Percentiles rank a stretch among this genome's conserved stretches.
Evolutionary conservation across 2,797 vertebrate species (phyloP).

Genomic region (Xiphophorus birchmanni): DNA sequence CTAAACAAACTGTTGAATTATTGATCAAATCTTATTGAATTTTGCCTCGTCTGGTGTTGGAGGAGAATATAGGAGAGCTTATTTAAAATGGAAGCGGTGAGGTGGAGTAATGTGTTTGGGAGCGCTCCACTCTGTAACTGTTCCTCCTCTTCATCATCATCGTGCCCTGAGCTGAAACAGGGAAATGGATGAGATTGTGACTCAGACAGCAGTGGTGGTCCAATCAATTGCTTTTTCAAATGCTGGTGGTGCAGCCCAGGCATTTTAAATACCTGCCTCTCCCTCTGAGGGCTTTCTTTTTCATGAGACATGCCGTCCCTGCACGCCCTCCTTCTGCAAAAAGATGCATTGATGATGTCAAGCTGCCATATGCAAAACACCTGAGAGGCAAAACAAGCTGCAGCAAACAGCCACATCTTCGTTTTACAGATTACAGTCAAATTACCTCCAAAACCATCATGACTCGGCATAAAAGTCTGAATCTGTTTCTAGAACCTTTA

Average conservation of each 20-base stretch:
- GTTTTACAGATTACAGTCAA: slow-evolving; percentile 35
- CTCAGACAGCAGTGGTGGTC: slow-evolving; percentile 50
- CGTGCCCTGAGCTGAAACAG: slow-evolving; percentile 32
- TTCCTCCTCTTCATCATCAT: slow-evolving; percentile 51
- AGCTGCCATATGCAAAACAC: slow-evolving; percentile 56
- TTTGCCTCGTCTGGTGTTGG: background rate
- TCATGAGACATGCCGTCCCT: slow-evolving; percentile 22
- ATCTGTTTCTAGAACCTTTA: background rate
- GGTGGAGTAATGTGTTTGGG: slow-evolving; percentile 40
- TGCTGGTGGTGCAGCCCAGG: slow-evolving; percentile 33
- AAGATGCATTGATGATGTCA: slow-evolving; percentile 59
- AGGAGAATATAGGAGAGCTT: slow-evolving; percentile 25
- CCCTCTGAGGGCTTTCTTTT: slow-evolving; percentile 20
- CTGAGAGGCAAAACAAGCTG: slow-evolving; percentile 39
- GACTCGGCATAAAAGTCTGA: background rate
- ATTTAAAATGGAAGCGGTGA: slow-evolving; percentile 37
- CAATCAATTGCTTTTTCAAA: slow-evolving; percentile 61
- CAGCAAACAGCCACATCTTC: slow-evolving; percentile 30
- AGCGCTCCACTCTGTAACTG: slow-evolving; percentile 36
- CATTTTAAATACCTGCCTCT: slow-evolving; percentile 61
- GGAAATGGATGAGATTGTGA: slow-evolving; percentile 56
- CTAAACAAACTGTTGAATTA: slow-evolving; percentile 5
- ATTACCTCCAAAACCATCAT: background rate
- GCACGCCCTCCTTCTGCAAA: slow-evolving; percentile 22
- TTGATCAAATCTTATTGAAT: background rate